A percentile compares a stretch with the other conserved stretches of the same genome.
phyloP scores from a whole-genome alignment of 1,140 invertebrate species.

The Drosophila bocqueti region DNA sequence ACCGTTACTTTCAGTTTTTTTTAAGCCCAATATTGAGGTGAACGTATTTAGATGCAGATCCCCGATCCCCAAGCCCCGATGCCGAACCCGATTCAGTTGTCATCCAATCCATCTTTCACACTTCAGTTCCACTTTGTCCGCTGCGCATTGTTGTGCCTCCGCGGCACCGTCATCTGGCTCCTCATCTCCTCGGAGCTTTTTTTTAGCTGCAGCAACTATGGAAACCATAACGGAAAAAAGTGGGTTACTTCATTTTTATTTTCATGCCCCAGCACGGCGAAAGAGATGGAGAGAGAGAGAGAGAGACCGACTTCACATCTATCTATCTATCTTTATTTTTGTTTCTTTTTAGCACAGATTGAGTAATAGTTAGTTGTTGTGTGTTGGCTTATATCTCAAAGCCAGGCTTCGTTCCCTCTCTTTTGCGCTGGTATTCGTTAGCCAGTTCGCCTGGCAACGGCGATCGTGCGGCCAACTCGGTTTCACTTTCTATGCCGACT shows the following conservation, averaged over 20 bases:
- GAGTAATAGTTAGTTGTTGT: constrained; percentile 78
- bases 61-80: constrained; percentile 16
- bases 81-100: constrained; percentile 35
- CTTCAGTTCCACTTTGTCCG: constrained; percentile 56
- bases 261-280: constrained; percentile 62
- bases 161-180: constrained; percentile 14
- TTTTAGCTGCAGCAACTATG: constrained; percentile 50
- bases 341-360: constrained; percentile 83
- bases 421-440: constrained; percentile 24
- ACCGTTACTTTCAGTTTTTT: constrained; percentile 11
- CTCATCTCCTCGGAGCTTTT: constrained; percentile 9
- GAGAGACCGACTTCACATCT: constrained; percentile 60
- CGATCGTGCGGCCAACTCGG: constrained; percentile 77
- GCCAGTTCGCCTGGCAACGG: constrained; percentile 50
- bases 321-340: constrained; percentile 68
- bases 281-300: constrained; percentile 6
- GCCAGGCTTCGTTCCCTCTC: constrained; percentile 63
- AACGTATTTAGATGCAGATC: constrained; percentile 1
- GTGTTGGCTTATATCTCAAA: constrained; percentile 76
- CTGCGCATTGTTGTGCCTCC: constrained; percentile 50
- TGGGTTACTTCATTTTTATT: constrained; percentile 82
- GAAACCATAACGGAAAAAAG: constrained; percentile 77
- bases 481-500: constrained; percentile 80
- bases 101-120: constrained; percentile 71
- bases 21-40: constrained; percentile 11